Base-by-base conservation (phyloP, 2,797 vertebrate genomes). In the Psittacula derbiana region DNA sequence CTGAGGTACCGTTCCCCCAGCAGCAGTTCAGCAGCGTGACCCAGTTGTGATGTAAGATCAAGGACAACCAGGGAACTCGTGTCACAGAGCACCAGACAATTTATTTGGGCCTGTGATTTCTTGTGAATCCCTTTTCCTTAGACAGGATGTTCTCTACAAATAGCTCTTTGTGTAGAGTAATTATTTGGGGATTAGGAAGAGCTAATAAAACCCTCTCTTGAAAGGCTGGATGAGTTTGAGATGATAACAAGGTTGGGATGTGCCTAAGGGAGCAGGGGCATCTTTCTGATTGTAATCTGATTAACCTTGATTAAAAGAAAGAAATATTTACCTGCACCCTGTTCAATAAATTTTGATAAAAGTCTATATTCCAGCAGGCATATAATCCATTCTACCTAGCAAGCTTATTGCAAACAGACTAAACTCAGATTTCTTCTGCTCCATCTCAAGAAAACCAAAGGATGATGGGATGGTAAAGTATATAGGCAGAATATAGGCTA, bases 141-240 rank as follows among this genome's bases (percentile, higher is more conserved):
- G 74, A 86, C 87, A 90, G 79, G 86, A 97, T 74, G 83, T 88
- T 96, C 91, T 94, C 93, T 81, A 52, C 91, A 96, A 97, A 90
- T 53, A 96, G 78, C 83, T 95, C 88, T 92, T 46, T 67, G 72
- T 91, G 92, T 93, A 46, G 52, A 93, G 91, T 94, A 97, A 98
- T 98, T 98, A 98, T 93, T 96, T 97, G 93, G 96, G 97, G 96
- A 98, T 98, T 97, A 97, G 84, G 93, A 92, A 93, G 89, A 70
- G 88, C 95, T 97, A 97, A 97, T 96, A 97, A 95, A 97, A 96
- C 72, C 90, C 86, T 74, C 94, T 95, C 93, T 93, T 90, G 82
- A 92, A 97, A 96, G 94, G 94, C 76, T 96, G 94, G 95, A 92
- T 96, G 95, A 94, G 97, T 97, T 84, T 96, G 94, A 97, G 96